Base-by-base conservation (phyloP, 1,140 invertebrate species). In the Drosophila guanche region DNA sequence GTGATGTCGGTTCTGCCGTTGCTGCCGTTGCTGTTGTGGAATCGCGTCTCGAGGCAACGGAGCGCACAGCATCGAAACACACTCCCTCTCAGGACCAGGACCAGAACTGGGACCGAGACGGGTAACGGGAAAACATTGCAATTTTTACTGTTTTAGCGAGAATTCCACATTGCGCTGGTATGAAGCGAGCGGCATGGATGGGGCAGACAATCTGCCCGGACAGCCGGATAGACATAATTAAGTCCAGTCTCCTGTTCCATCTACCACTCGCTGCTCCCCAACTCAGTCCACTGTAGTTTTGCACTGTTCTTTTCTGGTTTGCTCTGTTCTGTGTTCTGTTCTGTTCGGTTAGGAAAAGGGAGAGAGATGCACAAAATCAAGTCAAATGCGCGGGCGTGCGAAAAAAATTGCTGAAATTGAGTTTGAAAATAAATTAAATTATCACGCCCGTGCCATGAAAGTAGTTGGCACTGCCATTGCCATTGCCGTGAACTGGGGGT, bases 351-450 rank as follows among this genome's bases (percentile, higher is more conserved):
- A 25, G 29, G 42, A 33, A 43, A 42, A 22, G 46, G 33, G 62
- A 67, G 60, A 48, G 27, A 56, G 61, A 56, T 74, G 56, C 79
- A 66, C 42, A 70, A 48, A 83, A 59, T 75, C 61, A 83, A 83
- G 79, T 69, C 48, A 57, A 73, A 65, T 61, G 42, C 33, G 61
- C 58, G 59, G 47, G 41, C 37, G 60, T 51, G 55, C 55, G 59
- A 58, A 69, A 68, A 74, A 69, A 77, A 77, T 77, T 60, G 53
- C 41, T 51, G 69, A 74, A 83, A 83, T 78, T 83, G 79, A 83
- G 79, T 83, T 83, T 83, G 79, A 83, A 81, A 81, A 78, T 78
- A 81, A 81, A 83, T 83, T 78, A 83, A 83, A 83, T 83, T 83
- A 83, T 83, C 79, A 71, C 60, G 62, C 47, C 47, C 62, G 57